Conservation (phyloP, 2,888 invertebrate genomes). For the Anagyrus pseudococci region DNA sequence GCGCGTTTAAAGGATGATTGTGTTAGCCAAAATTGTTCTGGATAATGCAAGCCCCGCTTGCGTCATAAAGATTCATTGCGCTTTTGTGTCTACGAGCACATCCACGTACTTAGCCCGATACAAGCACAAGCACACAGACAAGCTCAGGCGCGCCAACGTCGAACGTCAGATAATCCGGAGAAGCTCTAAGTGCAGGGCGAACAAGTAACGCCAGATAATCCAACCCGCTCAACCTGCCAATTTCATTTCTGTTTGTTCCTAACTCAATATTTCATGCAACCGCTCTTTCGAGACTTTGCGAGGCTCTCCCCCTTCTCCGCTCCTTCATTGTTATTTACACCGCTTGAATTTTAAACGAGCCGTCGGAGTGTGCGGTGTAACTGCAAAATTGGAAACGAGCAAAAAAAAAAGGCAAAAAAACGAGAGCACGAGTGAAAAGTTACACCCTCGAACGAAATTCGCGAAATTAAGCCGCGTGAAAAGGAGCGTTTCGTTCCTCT, state of each 20-base stretch:
- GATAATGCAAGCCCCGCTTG: constrained; percentile 26
- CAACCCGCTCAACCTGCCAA: background rate
- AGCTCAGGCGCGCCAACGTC: background rate
- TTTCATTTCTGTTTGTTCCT: background rate
- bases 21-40: constrained; percentile 30
- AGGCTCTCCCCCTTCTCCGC: no score
- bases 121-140: background rate
- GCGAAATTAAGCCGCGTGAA: no score
- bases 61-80: constrained; percentile 27
- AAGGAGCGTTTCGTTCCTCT: no score
- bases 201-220: background rate
- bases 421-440: no score
- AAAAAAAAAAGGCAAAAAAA: no score
- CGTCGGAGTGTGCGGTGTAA: no score
- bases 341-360: no score
- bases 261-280: background rate
- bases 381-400: no score
- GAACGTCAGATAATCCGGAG: background rate
- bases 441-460: no score
- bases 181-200: background rate
- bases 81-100: background rate
- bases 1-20: constrained; percentile 30
- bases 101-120: background rate
- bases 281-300: no score
- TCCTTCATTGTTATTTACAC: no score